These are phyloP conservation scores for Orchesella flavescens DNA, from an alignment of 2,888 invertebrate species.

Conservation along the genomic window DNA sequence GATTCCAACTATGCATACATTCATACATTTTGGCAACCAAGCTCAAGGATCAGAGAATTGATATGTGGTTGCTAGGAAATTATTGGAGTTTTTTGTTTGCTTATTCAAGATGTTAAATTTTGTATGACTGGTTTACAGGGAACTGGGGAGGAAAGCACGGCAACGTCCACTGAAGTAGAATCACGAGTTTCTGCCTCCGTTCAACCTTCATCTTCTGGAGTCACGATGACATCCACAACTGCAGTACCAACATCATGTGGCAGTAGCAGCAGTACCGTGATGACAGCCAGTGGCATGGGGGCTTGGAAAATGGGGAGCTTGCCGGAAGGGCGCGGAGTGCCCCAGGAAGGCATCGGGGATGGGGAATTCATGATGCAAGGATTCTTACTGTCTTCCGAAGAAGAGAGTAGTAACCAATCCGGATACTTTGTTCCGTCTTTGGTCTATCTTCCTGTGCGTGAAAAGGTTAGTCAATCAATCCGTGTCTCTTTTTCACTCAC, in stretches of 20 bases:
- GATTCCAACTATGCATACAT: too few relatives aligned
- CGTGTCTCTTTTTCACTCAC: constrained; percentile 94
- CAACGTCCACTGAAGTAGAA: constrained; percentile 15
- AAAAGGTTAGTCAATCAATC: constrained; percentile 88
- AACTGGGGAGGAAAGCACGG: constrained; percentile 22
- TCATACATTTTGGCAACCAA: too few relatives aligned
- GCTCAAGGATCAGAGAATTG: too few relatives aligned
- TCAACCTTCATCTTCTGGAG: constrained; percentile 5
- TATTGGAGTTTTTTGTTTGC: too few relatives aligned
- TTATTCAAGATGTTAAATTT: constrained; percentile 14
- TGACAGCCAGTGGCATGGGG: constrained; percentile 23
- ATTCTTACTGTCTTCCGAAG: constrained; percentile 80
- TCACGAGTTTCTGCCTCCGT: constrained; percentile 8
- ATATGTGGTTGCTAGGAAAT: too few relatives aligned
- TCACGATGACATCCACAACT: constrained; percentile 12
- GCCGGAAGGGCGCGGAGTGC: constrained; percentile 74
- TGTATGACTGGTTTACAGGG: constrained; percentile 24
- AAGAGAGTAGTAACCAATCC: constrained; percentile 69
- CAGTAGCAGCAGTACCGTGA: neutral
- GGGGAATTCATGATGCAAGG: constrained; percentile 89
- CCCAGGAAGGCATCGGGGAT: constrained; percentile 73
- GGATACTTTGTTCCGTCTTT: constrained; percentile 89
- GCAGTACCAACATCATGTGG: neutral
- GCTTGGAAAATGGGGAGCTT: constrained; percentile 70
- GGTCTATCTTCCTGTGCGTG: constrained; percentile 93